Percentiles rank a stretch among this genome's conserved stretches.
Conservation (phyloP, 2,888 invertebrate genomes). For the Parnassius glacialis region DNA sequence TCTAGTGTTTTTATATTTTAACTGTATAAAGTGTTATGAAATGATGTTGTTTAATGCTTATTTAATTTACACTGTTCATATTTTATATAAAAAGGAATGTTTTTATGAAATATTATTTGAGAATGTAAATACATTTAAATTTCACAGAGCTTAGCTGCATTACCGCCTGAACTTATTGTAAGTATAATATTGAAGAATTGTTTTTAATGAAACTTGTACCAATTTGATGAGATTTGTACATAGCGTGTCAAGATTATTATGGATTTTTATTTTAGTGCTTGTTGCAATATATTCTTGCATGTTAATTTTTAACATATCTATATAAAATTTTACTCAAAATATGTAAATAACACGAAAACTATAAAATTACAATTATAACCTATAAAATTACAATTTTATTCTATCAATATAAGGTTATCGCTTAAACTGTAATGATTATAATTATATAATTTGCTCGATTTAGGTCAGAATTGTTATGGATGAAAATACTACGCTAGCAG, state of each 20-base stretch:
- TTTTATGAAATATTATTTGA: constrained; percentile 39
- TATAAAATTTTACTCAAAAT: constrained; percentile 2
- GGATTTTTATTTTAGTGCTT: constrained; percentile 1
- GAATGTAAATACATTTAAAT: constrained; percentile 78
- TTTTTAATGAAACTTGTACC: not conserved
- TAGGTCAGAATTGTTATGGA: constrained; percentile 97
- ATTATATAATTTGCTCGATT: constrained; percentile 19
- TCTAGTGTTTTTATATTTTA: constrained; percentile 24
- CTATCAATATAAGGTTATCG: no score
- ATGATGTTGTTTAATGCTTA: no score
- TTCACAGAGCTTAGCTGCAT: constrained; percentile 90
- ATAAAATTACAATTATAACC: no score
- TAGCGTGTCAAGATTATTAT: constrained; percentile 5
- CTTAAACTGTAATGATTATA: not conserved
- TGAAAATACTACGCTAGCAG: constrained; percentile 93
- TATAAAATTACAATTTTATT: no score
- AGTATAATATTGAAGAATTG: constrained; percentile 67
- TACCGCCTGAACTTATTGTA: constrained; percentile 90
- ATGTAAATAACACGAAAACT: constrained; percentile 12
- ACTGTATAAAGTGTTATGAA: no score
- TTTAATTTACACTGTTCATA: not conserved
- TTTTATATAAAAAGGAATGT: constrained; percentile 21
- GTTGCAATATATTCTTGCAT: constrained; percentile 13
- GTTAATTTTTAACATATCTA: not conserved
- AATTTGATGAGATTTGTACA: constrained; percentile 13